Evolutionary conservation across 1,140 invertebrate genomes (phyloP), one percentile per base, ranked within the genome.

Genomic region (Drosophila sproati): DNA sequence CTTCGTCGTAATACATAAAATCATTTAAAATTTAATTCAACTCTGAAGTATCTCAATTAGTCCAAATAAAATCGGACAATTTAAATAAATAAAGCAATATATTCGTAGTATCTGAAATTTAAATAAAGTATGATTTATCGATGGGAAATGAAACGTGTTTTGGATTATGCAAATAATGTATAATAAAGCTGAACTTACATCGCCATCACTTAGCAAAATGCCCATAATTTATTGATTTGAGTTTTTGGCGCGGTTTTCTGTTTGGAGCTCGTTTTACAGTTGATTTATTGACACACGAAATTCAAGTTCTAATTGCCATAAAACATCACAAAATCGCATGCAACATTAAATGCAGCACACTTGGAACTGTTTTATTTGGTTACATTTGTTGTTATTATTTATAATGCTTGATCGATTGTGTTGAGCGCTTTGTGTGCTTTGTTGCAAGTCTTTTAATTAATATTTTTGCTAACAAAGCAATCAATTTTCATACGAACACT

Each of bases 161-260:
- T 37, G 5, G 35, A 29, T 35, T 59, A 35, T 57, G 37, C 41
- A 52, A 56, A 37, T 50, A 5, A 39, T 57, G 6, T 28, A 55
- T 63, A 45, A 39, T 48, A 54, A 52, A 70, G 35, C 52, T 45
- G 56, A 81, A 91, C 89, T 91, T 91, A 91, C 89, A 86, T 91
- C 86, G 64, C 90, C 89, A 76, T 91, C 89, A 77, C 90, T 91
- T 63, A 91, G 73, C 73, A 91, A 73, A 76, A 91, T 91, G 68
- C 89, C 89, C 89, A 91, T 91, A 62, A 78, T 89, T 88, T 89
- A 80, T 78, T 59, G 55, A 5, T 52, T 39, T 29, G 50, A 29
- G 35, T 5, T 47, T 29, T 60, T 51, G 2, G 61, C 32, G 43
- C 48, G 37, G 62, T 29, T 52, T 51, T 60, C 56, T 61, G 43